phyloP scores from a whole-genome alignment of 2,113 vertebrate species.

The Scomber japonicus region DNA sequence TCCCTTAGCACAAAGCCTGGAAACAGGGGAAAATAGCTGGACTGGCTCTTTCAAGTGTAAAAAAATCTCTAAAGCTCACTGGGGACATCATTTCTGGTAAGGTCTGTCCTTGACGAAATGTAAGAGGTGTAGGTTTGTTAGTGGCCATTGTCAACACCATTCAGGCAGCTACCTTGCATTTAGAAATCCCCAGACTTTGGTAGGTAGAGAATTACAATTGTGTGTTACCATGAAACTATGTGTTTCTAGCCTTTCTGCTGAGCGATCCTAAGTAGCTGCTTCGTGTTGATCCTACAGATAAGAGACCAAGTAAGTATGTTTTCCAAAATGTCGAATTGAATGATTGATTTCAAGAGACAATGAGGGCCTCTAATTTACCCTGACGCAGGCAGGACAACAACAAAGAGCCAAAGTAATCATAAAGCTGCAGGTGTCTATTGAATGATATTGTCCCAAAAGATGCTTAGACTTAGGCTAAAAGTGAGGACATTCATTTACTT shows the following conservation, averaged over 20 bases:
- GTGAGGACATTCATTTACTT: slow-evolving; percentile 35
- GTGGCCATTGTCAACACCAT: too few species aligned
- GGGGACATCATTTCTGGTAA: too few species aligned
- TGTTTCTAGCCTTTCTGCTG: too few species aligned
- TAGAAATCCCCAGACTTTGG: too few species aligned
- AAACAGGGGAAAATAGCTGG: background rate
- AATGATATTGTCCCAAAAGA: slow-evolving; percentile 12
- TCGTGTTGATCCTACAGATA: background rate
- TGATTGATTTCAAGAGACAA: background rate
- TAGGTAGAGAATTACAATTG: too few species aligned
- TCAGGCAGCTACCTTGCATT: too few species aligned
- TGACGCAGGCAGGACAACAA: background rate
- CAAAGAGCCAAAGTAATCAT: slow-evolving; percentile 33
- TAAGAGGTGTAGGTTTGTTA: too few species aligned
- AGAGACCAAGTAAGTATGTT: background rate
- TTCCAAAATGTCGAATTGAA: background rate
- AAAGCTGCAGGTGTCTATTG: slow-evolving; percentile 25
- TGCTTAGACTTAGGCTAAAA: background rate
- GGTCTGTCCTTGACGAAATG: too few species aligned
- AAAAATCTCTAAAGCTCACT: too few species aligned
- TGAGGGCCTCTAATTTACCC: background rate
- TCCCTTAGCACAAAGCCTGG: background rate
- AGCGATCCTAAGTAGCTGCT: too few species aligned
- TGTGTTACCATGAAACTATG: too few species aligned
- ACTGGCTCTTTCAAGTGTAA: too few species aligned